Base-by-base conservation (phyloP, 2,797 vertebrate species). In the Rallus crepitans region DNA sequence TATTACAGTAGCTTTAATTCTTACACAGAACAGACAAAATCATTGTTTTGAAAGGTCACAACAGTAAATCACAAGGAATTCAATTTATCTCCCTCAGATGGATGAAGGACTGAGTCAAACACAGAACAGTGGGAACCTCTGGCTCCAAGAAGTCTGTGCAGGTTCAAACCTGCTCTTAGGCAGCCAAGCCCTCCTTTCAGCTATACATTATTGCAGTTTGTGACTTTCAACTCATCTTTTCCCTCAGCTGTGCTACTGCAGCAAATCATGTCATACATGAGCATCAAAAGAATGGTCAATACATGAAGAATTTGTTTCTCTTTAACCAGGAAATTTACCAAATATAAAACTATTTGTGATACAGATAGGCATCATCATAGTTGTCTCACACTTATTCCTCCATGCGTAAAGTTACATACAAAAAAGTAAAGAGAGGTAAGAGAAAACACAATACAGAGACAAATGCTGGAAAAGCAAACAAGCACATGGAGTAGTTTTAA, bases 121-220 rank as follows among this genome's bases (percentile, higher is more conserved):
- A 59, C 0, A 57, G 40, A 84, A 81, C 63, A 91, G 35, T 90
- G 45, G 60, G 90, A 94, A 79, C 19, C 52, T 82, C 25, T 72
- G 85, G 77, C 82, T 96, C 95, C 94, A 87, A 76, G 60, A 88
- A 89, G 77, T 91, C 90, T 95, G 35, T 63, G 82, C 63, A 77
- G 48, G 53, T 73, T 96, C 73, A 96, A 66, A 84, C 37, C 35
- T 81, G 47, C 52, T 94, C 33, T 85, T 19, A 66, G 30, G 71
- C 53, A 91, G 64, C 45, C 70, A 92, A 90, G 60, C 17, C 15
- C 48, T 61, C n/a, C 56, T 72, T 93, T 88, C 66, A 89, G 55
- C 20, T 89, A 45, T 20, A 80, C 15, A 2, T 79, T 82, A 77
- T 42, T 57, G 73, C 25, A 73, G 55, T 27, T 77, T 81, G 27